A percentile compares a stretch with the other conserved stretches of the same genome.
phyloP scores from a whole-genome alignment of 2,797 vertebrate species.

The Naso thynnoides region DNA sequence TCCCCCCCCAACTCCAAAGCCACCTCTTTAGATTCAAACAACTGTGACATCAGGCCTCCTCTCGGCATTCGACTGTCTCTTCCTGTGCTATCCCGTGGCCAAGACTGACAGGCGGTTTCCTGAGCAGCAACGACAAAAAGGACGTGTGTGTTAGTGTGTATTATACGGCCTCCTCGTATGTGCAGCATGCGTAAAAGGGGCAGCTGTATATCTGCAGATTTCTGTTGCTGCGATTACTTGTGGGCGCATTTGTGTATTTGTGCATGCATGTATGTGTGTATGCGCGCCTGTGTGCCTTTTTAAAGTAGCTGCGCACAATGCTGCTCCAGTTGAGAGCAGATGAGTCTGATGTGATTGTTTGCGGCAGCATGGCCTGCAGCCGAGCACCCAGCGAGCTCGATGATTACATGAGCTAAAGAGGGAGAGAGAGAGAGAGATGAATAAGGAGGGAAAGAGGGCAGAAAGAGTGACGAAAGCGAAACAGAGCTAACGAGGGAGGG shows the following conservation, averaged over 20 bases:
- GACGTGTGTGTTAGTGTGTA: neutral
- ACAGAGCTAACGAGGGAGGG: conserved; percentile 42
- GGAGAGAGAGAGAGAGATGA: conserved; percentile 37
- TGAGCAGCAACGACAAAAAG: neutral
- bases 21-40: conserved; percentile 6
- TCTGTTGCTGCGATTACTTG: no score
- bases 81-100: neutral
- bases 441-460: conserved; percentile 51
- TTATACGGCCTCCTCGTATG: neutral
- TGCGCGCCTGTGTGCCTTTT: conserved; percentile 15
- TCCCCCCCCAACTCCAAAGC: neutral
- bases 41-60: conserved; percentile 18
- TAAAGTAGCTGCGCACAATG: conserved; percentile 45
- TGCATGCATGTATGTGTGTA: neutral
- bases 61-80: conserved; percentile 1
- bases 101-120: neutral
- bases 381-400: conserved; percentile 74
- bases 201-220: conserved; percentile 29
- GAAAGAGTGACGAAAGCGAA: conserved; percentile 41
- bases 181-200: neutral
- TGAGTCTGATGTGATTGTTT: conserved; percentile 82
- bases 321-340: conserved; percentile 72
- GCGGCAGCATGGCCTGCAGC: conserved; percentile 80
- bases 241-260: neutral
- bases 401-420: conserved; percentile 85